These are phyloP conservation scores for Mactromeris polynyma DNA, from an alignment of 2,888 invertebrate species.

Conservation along the genomic window DNA sequence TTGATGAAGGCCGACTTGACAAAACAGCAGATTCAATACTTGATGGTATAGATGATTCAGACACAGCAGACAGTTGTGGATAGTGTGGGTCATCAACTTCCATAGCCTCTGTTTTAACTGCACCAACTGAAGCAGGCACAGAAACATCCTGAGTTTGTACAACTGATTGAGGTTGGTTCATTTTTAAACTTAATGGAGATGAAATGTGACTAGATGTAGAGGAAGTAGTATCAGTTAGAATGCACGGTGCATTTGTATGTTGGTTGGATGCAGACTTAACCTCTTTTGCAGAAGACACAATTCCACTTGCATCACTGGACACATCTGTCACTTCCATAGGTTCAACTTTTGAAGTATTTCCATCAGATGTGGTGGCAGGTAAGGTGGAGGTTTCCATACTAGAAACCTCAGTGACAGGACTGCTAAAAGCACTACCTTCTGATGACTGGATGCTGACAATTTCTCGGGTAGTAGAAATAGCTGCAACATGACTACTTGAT, in stretches of 20 bases:
- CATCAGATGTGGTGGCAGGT: neutral
- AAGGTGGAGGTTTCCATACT: neutral
- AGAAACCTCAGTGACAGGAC: constrained; percentile 9
- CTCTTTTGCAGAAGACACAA: neutral
- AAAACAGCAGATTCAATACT: neutral
- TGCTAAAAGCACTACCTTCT: constrained; percentile 53
- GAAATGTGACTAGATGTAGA: neutral
- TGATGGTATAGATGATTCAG: neutral
- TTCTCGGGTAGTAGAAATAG: neutral
- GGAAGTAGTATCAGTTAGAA: neutral
- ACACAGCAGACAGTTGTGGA: neutral
- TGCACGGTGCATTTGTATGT: neutral
- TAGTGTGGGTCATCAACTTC: neutral
- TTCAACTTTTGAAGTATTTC: neutral
- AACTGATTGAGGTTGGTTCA: neutral
- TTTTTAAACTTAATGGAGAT: neutral
- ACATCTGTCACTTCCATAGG: neutral
- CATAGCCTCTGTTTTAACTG: neutral
- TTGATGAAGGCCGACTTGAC: neutral
- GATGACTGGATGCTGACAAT: constrained; percentile 49
- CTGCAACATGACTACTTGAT: constrained; percentile 14
- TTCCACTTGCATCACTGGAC: neutral
- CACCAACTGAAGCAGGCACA: neutral
- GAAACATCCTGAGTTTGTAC: neutral
- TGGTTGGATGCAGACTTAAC: neutral